A percentile compares a stretch with the other conserved stretches of the same genome.
Conservation (phyloP, 1,140 invertebrate genomes). For the Drosophila santomea region DNA sequence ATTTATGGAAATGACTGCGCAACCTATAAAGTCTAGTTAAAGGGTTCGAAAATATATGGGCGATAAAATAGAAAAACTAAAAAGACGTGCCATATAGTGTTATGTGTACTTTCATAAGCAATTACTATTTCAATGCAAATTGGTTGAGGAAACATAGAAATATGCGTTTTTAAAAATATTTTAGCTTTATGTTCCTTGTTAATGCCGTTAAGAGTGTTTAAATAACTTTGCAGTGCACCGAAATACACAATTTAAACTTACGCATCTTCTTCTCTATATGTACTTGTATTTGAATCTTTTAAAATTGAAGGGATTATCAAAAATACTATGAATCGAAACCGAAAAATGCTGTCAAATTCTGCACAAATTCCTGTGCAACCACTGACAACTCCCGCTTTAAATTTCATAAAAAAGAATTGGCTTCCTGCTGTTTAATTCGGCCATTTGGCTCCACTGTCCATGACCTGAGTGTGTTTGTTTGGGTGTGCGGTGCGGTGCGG, state of each 20-base stretch:
- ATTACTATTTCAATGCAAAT: slow-evolving; percentile 2
- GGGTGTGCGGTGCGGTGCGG: slow-evolving; percentile 42
- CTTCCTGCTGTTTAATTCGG: slow-evolving; percentile 3
- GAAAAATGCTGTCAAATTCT: background rate
- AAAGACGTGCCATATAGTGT: slow-evolving; percentile 1
- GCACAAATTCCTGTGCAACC: too few species aligned
- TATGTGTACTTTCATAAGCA: background rate
- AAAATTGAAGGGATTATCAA: background rate
- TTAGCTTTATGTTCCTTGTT: too few species aligned
- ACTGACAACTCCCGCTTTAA: background rate
- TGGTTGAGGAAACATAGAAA: background rate
- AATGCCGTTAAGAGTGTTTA: too few species aligned
- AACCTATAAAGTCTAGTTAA: slow-evolving; percentile 26
- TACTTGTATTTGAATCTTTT: too few species aligned
- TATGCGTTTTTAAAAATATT: background rate
- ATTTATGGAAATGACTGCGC: slow-evolving; percentile 37
- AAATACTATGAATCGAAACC: background rate
- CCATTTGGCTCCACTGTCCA: slow-evolving; percentile 24
- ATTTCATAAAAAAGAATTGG: background rate
- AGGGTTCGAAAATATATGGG: slow-evolving; percentile 2
- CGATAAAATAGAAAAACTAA: background rate
- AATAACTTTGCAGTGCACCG: too few species aligned
- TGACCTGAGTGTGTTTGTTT: slow-evolving; percentile 49
- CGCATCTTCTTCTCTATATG: background rate
- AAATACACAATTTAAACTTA: too few species aligned